Evolutionary conservation across 2,113 vertebrate species (phyloP), one percentile per base, ranked within the genome.

Genomic region (Uropsilus gracilis): DNA sequence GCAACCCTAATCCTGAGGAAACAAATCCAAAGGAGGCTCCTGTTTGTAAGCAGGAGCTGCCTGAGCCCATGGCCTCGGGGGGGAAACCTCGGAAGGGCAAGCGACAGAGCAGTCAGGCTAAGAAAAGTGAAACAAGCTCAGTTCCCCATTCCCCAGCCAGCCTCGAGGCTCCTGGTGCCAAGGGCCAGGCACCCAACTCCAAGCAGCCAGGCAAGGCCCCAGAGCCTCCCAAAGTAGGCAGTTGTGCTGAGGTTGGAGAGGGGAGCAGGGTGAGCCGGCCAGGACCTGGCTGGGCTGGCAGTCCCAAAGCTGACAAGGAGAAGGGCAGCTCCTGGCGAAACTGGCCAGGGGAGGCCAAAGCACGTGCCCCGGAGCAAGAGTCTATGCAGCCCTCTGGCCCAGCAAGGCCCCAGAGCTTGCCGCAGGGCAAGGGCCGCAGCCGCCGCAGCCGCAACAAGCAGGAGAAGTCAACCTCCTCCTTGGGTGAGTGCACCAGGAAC

Each of bases 361-460:
- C 9, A 0, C 97, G 98, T 80, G 96, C 90, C 81, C 68, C 4
- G 0, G 98, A 98, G 69, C 97, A 13, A 3, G 86, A 4, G 0
- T 97, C 96, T 75, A 77, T 68, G 0, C 96, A 95, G 42, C 89
- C 81, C 24, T 30, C 30, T 0, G 96, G 86, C 0, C 12, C 86
- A 50, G 26, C 98, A 77, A 86, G 96, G 37, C 92, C 97, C 10
- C 98, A 96, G 18, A 98, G 98, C 61, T 98, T 98, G 46, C 98
- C 99, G 24, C 99, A 99, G 94, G 95, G 98, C 89, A 99, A 99
- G 98, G 98, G 99, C 82, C 99, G 99, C 97, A 98, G 98, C 97
- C 99, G 99, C 97, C 99, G 99, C 97, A 99, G 98, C 98, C 99
- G 99, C 91, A 99, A 98, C 98, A 99, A 99, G 97, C 98, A 98